Base-by-base conservation (phyloP, 1,140 invertebrate genomes). In the Triops cancriformis region DNA sequence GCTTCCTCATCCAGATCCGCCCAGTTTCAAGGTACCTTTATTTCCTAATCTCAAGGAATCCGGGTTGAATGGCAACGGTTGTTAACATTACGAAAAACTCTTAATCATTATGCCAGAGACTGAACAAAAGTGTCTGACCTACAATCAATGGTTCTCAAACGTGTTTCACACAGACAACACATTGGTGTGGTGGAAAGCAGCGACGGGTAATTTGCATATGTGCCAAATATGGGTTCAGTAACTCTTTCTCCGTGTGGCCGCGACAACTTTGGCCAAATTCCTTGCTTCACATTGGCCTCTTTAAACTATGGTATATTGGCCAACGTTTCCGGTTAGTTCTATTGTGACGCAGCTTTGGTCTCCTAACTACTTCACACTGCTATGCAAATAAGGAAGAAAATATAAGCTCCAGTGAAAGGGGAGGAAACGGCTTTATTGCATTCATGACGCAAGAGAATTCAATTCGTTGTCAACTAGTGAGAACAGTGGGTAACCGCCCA, bases 1-100 rank as follows among this genome's bases (percentile, higher is more conserved):
- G 51, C 51, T 64, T 64, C 51, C 51, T 37, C 51, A 64, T 64
- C 51, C 51, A 64, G n/a, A 64, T 64, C 51, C n/a, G 23, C 51
- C 51, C 51, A 64, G 0, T 64, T 64, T 64, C 23, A 64, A 64
- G 51, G 18, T n/a, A 64, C 23, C 51, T 2, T 11, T 12, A 64
- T 64, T 64, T 64, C 51, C 51, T 37, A 37, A 37, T 37, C 2
- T 37, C 31, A 37, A 37, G 31, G 7, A 37, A 37, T 37, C 31
- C 31, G 31, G 31, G 2, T 37, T 37, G 31, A 7, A 37, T 37
- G 31, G 31, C 31, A 37, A 37, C 31, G 31, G 7, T 7, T 37
- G 2, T 64, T 64, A 64, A 4, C 18, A 18, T 64, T 7, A 14
- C 23, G 18, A 11, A 45, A 9, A 23, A 64, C 14, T n/a, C 51